Base-by-base conservation (phyloP, 92 coral and sea anemone genomes). In the Actinostola sp. region DNA sequence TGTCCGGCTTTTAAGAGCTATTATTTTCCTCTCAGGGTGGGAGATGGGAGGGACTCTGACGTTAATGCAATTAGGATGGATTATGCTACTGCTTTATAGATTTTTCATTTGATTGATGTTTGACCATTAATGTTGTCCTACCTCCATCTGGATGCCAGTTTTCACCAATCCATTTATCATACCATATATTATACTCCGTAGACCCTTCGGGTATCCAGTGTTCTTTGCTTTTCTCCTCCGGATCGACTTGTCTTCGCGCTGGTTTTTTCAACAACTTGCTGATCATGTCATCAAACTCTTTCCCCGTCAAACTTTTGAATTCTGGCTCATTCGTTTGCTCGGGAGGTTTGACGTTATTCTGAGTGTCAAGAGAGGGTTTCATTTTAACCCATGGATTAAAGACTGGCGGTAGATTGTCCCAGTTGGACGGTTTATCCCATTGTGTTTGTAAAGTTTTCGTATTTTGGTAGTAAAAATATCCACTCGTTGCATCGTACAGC, bases 151-250 rank as follows among this genome's bases (percentile, higher is more conserved):
- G 81, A 59, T 89, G 74, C 97, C 99, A 95, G 76, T 95, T 92
- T 42, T 95, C 99, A 50, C 99, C 99, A 53, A 89, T 89, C 97
- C 97, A 95, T 54, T 89, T 83, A 82, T 95, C 99, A 65, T 95
- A 88, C 99, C 99, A 95, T 26, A 95, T 95, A 51, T 95, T 95
- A 63, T 95, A 95, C 62, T 95, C 99, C 26, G 91, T 95, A 35
- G 91, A 92, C 15, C 99, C 99, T 59, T 95, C 99, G 15, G 99
- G 97, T 28, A 89, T 80, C 99, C 99, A 95, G 71, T 95, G 97
- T 29, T 77, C 46, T 43, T 86, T 95, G 63, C 86, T 84, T 52
- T 66, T 88, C 55, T 89, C 86, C 21, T 88, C 97, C 0, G 92
- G 91, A 32, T 95, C 97, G 16, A 88, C 81, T 27, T 95, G 99